Conservation (phyloP, 1,140 invertebrate genomes). For the Eumeta japonica region DNA sequence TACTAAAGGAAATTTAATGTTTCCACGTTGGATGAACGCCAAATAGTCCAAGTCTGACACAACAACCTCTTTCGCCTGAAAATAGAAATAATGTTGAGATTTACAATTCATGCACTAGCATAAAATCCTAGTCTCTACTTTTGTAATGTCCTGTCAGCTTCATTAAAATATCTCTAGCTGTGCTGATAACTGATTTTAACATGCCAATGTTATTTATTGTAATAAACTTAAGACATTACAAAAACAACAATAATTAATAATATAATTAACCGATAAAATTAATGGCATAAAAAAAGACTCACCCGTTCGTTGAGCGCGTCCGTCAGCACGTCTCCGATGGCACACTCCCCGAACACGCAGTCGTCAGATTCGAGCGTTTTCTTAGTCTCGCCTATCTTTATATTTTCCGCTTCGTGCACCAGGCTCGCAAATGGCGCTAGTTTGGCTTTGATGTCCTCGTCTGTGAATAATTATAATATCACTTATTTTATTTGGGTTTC, state of each 20-base stretch:
- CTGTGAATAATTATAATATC: constrained; percentile 17
- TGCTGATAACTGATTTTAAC: not conserved
- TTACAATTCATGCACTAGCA: not conserved
- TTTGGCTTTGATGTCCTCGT: constrained; percentile 29
- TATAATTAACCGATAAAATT: not conserved
- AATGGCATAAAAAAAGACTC: constrained; percentile 12
- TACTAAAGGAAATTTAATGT: constrained; percentile 34
- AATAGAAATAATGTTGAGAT: constrained; percentile 1
- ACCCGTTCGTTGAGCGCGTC: constrained; percentile 30
- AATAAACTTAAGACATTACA: not conserved
- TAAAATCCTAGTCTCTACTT: too few species aligned
- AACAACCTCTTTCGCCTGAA: constrained; percentile 17
- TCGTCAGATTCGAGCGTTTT: constrained; percentile 24
- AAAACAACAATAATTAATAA: not conserved
- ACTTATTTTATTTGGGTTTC: not conserved
- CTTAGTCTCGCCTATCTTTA: constrained; percentile 20
- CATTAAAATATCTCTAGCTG: not conserved
- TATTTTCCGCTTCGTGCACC: constrained; percentile 34
- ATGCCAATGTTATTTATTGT: not conserved
- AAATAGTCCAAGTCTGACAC: constrained; percentile 18
- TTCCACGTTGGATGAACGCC: constrained; percentile 38
- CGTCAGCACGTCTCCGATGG: constrained; percentile 32
- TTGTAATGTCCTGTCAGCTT: not conserved
- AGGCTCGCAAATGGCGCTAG: constrained; percentile 34
- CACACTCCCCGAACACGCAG: constrained; percentile 38